phyloP scores from a whole-genome alignment of 2,797 vertebrate species.

The Fringilla coelebs region DNA sequence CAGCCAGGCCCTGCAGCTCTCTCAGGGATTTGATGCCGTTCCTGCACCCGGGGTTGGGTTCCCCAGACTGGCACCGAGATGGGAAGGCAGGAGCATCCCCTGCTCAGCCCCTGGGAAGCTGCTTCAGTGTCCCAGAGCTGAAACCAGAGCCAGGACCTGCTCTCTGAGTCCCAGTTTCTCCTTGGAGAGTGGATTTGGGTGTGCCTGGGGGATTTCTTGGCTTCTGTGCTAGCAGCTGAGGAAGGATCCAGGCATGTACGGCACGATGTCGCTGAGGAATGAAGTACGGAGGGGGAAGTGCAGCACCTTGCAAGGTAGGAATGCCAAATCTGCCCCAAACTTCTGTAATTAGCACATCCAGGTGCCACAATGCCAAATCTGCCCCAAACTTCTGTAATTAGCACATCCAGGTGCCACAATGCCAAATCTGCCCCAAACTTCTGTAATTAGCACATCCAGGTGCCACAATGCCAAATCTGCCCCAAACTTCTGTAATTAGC shows the following conservation, averaged over 20 bases:
- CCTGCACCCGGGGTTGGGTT: slow-evolving; percentile 57
- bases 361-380: not conserved
- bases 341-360: not conserved
- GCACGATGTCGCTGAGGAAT: slow-evolving; percentile 40
- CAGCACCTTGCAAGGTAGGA: slow-evolving; percentile 68
- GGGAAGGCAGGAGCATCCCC: not conserved
- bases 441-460: not conserved
- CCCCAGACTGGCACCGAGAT: not conserved
- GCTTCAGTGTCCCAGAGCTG: not conserved
- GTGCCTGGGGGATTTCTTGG: not conserved
- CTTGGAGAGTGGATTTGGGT: not conserved
- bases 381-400: not conserved
- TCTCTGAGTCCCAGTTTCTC: fast-evolving
- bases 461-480: no score
- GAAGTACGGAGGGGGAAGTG: slow-evolving; percentile 37
- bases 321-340: not conserved
- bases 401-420: no score
- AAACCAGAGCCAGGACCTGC: not conserved
- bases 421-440: not conserved
- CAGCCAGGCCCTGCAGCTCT: not conserved
- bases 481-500: not conserved
- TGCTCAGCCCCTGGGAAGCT: not conserved
- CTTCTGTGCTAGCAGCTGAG: not conserved
- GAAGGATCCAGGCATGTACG: not conserved
- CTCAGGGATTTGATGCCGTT: slow-evolving; percentile 26